Evolutionary conservation across 1,140 invertebrate species (phyloP), one percentile per base, ranked within the genome.

Genomic region (Bombyx mandarina): DNA sequence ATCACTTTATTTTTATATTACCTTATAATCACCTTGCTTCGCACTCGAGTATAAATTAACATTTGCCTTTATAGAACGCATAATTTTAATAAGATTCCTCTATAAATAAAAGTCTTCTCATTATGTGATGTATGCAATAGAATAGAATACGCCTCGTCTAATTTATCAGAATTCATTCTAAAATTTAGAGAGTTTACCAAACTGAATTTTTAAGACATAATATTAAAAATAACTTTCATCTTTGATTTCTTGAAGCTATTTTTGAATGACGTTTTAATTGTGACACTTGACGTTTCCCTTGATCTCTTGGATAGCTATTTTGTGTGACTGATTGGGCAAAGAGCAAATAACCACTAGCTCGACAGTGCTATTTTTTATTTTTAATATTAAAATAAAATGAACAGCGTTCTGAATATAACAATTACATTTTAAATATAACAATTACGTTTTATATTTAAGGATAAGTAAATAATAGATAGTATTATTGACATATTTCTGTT

Each of bases 221-320:
- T 77, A 81, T 76, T 82, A 84, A 78, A 86, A 86, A 84, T 86
- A 86, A 86, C 82, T 86, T 82, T 81, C 80, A 86, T 84, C 74
- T 79, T 80, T 79, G 73, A 79, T 77, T 35, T 35, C 26, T 35
- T 35, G 26, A 35, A 35, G 58, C 79, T 82, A 82, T 85, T 85
- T 85, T 79, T 73, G 66, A 73, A 74, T 74, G 74, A 75, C 73
- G 69, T 45, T 9, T 69, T 35, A 35, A 35, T 5, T 69, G 56
- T 65, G 60, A 67, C 62, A 48, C 61, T 67, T 70, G 55, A 66
- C 26, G 26, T 35, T 35, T 59, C 55, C 12, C 52, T 46, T 52
- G 46, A n/a, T 47, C 26, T 18, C 12, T 18, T 18, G 12, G 12
- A 18, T 18, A 18, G 12, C 12, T 18, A 18, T 18, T 18, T 18